A percentile compares a stretch with the other conserved stretches of the same genome.
Conservation (phyloP, 53 echinoderm and acorn worm species). For the Actinopyga echinites region DNA sequence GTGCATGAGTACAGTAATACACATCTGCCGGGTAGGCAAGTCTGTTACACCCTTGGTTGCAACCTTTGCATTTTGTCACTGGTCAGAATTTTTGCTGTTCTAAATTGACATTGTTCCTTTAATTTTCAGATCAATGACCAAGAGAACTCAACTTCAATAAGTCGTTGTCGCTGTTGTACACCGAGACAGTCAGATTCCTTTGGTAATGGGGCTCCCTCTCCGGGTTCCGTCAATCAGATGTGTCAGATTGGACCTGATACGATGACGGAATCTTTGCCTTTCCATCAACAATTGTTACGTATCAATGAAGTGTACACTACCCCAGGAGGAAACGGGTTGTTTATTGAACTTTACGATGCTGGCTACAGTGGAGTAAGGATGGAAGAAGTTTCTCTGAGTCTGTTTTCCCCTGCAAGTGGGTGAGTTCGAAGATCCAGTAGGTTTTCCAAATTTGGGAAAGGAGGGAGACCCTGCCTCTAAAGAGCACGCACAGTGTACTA, state of each 20-base stretch:
- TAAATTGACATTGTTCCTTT: too few species aligned
- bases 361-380: constrained; percentile 40
- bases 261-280: constrained; percentile 69
- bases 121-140: constrained; percentile 7
- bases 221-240: constrained; percentile 68
- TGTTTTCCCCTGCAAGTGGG: constrained; percentile 20
- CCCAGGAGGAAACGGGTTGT: constrained; percentile 50
- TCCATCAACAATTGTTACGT: constrained; percentile 64
- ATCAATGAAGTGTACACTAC: constrained; percentile 65
- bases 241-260: constrained; percentile 66
- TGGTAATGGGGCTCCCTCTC: constrained; percentile 67
- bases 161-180: constrained; percentile 77
- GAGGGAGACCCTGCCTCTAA: too few species aligned
- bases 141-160: constrained; percentile 63
- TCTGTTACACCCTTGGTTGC: too few species aligned
- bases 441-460: too few species aligned
- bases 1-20: too few species aligned
- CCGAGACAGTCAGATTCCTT: constrained; percentile 52
- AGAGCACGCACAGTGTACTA: too few species aligned
- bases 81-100: too few species aligned
- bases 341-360: constrained; percentile 65
- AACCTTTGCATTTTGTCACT: too few species aligned
- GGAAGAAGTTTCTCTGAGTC: constrained; percentile 60
- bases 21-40: too few species aligned
- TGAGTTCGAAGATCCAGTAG: too few species aligned